Base-by-base conservation (phyloP, 2,797 vertebrate genomes). In the Phoebastria nigripes region DNA sequence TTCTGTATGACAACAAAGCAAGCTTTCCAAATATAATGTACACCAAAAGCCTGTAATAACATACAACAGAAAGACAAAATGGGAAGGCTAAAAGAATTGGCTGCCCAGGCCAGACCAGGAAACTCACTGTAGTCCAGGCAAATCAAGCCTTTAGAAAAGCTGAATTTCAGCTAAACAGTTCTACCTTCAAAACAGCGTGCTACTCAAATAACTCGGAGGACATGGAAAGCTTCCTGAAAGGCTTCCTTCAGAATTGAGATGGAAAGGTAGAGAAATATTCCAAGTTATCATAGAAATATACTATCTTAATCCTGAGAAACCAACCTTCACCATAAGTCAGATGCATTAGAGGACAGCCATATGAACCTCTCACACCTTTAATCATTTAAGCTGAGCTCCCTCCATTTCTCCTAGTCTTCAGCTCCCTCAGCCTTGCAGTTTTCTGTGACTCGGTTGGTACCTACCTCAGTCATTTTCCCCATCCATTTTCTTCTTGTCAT, bases 1-100 rank as follows among this genome's bases (percentile, higher is more conserved):
- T 90, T 93, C 83, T 81, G 56, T n/a, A 46, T 56, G 61, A 82
- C 47, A 94, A 76, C 56, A 63, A 83, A 88, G n/a, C 37, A 66
- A 84, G 54, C 47, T 56, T 74, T 70, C 81, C 46, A 83, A 71
- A 73, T 9, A 73, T 28, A 79, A 65, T 2, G 3, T 54, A 77
- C 33, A 51, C 21, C 29, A 90, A 78, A 89, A 67, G 26, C 12
- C 28, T 78, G 18, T 21, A 54, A 26, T 31, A 69, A 59, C 35
- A 71, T 12, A 52, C 7, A 62, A 51, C 9, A 82, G 56, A 78
- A 25, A 33, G 13, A 58, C 10, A 89, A 74, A 89, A 87, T 4
- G 8, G n/a, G 31, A 74, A 41, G 8, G 18, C 26, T 65, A 26
- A 44, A 85, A 59, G 31, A 79, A 74, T 5, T 39, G 56, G 28